Base-by-base conservation (phyloP, 2,888 invertebrate species). In the Epiblema foenella region DNA sequence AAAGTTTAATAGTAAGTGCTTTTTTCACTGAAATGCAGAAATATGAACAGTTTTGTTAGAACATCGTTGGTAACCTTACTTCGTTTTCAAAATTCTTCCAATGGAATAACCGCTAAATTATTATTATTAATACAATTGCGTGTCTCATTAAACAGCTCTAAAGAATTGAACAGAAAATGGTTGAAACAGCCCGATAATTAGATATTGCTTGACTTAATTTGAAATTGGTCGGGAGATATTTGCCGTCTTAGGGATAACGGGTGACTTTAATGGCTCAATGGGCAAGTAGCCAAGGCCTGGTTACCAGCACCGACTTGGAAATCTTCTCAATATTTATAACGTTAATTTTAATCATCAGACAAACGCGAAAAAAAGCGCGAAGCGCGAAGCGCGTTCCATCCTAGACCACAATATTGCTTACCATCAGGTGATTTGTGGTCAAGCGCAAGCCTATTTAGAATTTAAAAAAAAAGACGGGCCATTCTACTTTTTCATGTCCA, bases 261-360 rank as follows among this genome's bases (percentile, higher is more conserved):
- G 65, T 46, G 52, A 60, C 46, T 58, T 39, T 57, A 11, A 42
- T n/a, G 60, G 71, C 52, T 33, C 62, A 24, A 17, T 59, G 84
- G 85, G 85, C 85, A 84, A 68, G 72, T 74, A 78, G 85, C 85
- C 85, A 86, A 86, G 72, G 78, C 72, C 77, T 79, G 79, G 82
- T 83, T 81, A 80, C 75, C 77, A 76, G 75, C 77, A 24, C 39
- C 78, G 76, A 76, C 76, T 77, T 78, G 74, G 76, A 78, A 76
- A 56, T 69, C 67, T 73, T 80, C 74, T 77, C 76, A 77, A 71
- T 20, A 49, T 56, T 20, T 54, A 64, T 52, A 65, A 59, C 60
- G 65, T 18, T 56, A 37, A 71, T 66, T 56, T 20, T 17, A 37
- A 63, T 56, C 54, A 60, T 66, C 46, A 49, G 10, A n/a, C n/a